Evolutionary conservation across 1,140 invertebrate species (phyloP), one percentile per base, ranked within the genome.

Genomic region (Dufourea novaeangliae): DNA sequence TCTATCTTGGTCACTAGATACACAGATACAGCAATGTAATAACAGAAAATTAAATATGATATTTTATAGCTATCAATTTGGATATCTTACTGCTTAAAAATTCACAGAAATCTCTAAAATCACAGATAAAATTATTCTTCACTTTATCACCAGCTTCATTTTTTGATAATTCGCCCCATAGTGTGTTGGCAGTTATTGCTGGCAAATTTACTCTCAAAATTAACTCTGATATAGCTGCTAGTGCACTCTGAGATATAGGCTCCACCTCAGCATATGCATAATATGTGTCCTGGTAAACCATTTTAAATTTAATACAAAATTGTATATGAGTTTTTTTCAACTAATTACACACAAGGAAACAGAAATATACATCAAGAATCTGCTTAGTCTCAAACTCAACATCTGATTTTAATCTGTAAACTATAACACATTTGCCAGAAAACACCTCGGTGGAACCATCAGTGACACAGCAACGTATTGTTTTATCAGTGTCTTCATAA

Each of bases 1-100:
- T 95, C 94, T 46, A 93, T 88, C 83, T 94, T 94, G 1, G 94
- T 94, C 88, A 93, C 95, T 95, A 86, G 76, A 82, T 84, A 76
- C 57, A 75, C 39, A 63, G 11, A 25, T 29, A 66, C 34, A 32
- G 64, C 17, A 50, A 17, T 68, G 61, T 29, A 52, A 8, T 46
- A 4, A 0, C 1, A 50, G 6, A 8, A 1, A 27, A 39, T 11
- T 14, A 20, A 17, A 29, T 1, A 39, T 29, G 34, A 37, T 44
- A 54, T 75, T 1, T 14, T 37, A 29, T 14, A 44, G 52, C 62
- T 52, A 44, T 59, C 4, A 37, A 34, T 76, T n/a, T 17, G 34
- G 70, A 25, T 79, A 83, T 27, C 84, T 85, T 89, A 94, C 94
- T 91, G 61, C 87, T 90, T 20, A 94, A 71, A 90, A 94, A 95